Percentiles rank a stretch among this genome's conserved stretches.
phyloP scores from a whole-genome alignment of 2,888 invertebrate species.

The Arrhopalites spinosus region DNA sequence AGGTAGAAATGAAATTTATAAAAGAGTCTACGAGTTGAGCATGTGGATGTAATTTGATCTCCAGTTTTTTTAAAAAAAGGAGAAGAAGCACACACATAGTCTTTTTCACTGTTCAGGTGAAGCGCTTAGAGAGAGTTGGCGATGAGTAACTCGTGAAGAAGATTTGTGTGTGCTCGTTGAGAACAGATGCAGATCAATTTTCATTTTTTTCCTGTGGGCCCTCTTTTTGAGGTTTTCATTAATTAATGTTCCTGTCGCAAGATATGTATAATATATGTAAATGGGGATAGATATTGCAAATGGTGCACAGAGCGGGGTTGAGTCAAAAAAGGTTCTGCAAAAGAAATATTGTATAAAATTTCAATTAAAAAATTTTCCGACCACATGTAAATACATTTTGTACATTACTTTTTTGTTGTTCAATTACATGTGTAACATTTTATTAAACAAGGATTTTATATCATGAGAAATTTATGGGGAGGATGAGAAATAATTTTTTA shows the following conservation, averaged over 20 bases:
- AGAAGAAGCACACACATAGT: too few relatives aligned
- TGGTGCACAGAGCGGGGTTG: neutral
- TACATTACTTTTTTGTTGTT: neutral
- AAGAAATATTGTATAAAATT: neutral
- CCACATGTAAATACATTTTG: neutral
- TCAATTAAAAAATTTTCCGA: neutral
- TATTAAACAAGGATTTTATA: too few relatives aligned
- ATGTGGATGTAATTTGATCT: neutral
- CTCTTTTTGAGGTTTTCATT: conserved; percentile 18
- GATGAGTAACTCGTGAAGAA: neutral
- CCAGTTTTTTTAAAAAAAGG: neutral
- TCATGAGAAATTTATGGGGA: too few relatives aligned
- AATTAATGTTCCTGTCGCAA: conserved; percentile 3
- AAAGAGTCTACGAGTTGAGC: neutral
- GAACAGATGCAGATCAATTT: conserved; percentile 11
- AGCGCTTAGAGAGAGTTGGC: neutral
- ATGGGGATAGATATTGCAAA: too few relatives aligned
- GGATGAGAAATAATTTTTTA: too few relatives aligned
- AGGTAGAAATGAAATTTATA: neutral
- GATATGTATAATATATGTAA: too few relatives aligned
- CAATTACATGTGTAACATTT: too few relatives aligned
- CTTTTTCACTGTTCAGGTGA: too few relatives aligned
- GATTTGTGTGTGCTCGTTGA: neutral
- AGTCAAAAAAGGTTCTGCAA: neutral
- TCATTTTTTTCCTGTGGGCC: neutral